Conservation (phyloP, 2,113 vertebrate genomes). For the Ginglymostoma cirratum region DNA sequence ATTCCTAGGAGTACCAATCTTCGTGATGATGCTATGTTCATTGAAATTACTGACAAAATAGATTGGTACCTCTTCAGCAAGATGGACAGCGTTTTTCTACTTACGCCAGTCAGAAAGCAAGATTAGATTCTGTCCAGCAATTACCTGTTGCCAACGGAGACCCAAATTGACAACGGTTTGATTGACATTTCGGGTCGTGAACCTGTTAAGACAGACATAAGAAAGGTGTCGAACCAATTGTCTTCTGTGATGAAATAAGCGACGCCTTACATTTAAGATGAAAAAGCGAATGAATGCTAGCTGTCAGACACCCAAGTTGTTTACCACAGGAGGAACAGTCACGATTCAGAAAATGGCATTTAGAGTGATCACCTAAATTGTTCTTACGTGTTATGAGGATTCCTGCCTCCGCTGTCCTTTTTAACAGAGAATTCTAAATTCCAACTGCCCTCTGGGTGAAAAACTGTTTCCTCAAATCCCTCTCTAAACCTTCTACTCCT, state of each 20-base stretch:
- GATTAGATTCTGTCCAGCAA: conserved; percentile 20
- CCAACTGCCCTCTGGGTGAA: too few species aligned
- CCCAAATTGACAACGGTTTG: not conserved
- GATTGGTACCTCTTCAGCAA: not conserved
- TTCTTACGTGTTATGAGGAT: too few species aligned
- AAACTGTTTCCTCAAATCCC: too few species aligned
- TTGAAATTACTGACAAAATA: not conserved
- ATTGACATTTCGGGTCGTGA: not conserved
- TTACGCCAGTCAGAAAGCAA: not conserved
- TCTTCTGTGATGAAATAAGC: not conserved
- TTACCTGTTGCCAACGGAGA: not conserved
- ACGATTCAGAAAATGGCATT: not conserved
- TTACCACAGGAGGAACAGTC: not conserved
- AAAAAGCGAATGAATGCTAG: not conserved
- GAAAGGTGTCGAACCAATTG: not conserved
- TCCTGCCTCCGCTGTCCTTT: too few species aligned
- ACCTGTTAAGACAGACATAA: not conserved
- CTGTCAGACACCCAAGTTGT: not conserved
- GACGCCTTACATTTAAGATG: not conserved
- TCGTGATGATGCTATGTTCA: not conserved
- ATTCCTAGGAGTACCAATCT: not conserved
- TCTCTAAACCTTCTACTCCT: too few species aligned
- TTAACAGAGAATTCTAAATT: too few species aligned
- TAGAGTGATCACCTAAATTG: too few species aligned
- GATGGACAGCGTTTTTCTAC: not conserved